Evolutionary conservation across 2,888 invertebrate genomes (phyloP).

Genomic region (Orthonevra nobilis): DNA sequence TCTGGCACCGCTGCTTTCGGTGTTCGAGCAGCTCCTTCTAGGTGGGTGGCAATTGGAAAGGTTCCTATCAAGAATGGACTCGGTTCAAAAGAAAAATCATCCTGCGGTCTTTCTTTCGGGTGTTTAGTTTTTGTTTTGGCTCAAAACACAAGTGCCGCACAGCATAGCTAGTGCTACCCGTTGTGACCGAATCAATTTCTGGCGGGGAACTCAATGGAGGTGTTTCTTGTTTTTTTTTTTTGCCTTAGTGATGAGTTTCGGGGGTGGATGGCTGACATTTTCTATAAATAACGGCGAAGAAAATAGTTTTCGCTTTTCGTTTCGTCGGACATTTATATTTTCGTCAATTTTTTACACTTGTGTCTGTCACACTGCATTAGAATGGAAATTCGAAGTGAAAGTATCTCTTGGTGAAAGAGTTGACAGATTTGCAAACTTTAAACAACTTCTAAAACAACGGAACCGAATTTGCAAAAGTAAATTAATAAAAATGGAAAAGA

Average conservation of each 20-base stretch:
- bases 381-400: no score
- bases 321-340: constrained; percentile 1
- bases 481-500: no score
- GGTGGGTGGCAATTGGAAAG: not conserved
- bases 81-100: constrained; percentile 61
- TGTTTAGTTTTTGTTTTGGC: constrained; percentile 18
- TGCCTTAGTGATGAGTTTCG: no score
- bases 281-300: constrained; percentile 42
- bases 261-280: not conserved
- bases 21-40: not conserved
- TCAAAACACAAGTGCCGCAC: constrained; percentile 31
- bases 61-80: constrained; percentile 53
- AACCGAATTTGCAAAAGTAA: no score
- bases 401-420: no score
- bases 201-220: constrained; percentile 33
- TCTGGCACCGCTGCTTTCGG: not conserved
- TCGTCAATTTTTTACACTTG: constrained; percentile 4
- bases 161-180: constrained; percentile 15
- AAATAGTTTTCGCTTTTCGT: constrained; percentile 34
- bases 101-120: constrained; percentile 16
- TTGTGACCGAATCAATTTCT: constrained; percentile 53
- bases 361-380: no score
- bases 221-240: no score
- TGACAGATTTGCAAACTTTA: no score
- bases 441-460: no score